phyloP scores from a whole-genome alignment of 2,113 vertebrate genomes.

The Bufo gargarizans region DNA sequence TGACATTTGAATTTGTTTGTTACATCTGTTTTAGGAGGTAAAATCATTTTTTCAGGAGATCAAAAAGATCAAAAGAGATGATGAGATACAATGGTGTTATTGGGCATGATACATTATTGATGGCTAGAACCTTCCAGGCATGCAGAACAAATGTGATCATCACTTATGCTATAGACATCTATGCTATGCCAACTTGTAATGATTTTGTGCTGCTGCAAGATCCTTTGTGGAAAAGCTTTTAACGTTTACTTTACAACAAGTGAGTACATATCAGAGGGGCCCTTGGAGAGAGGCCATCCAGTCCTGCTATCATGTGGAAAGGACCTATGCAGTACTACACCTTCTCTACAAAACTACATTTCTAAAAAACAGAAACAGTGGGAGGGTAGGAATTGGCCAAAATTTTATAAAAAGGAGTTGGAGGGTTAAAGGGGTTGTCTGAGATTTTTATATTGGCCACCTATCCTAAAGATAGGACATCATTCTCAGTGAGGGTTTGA shows the following conservation, averaged over 20 bases:
- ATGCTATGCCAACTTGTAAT: slow-evolving; percentile 26
- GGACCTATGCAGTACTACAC: too few relatives aligned
- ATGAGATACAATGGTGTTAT: slow-evolving; percentile 47
- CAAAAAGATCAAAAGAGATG: slow-evolving; percentile 49
- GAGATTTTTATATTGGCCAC: too few relatives aligned
- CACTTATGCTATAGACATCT: slow-evolving; percentile 32
- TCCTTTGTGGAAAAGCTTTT: background rate
- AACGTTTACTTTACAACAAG: background rate
- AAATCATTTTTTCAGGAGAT: slow-evolving; percentile 42
- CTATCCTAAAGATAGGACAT: too few relatives aligned
- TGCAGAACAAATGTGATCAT: slow-evolving; percentile 27
- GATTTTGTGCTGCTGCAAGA: slow-evolving; percentile 1
- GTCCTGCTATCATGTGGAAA: too few relatives aligned
- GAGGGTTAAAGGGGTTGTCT: too few relatives aligned
- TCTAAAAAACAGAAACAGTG: too few relatives aligned
- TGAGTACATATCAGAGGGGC: background rate
- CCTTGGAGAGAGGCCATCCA: too few relatives aligned
- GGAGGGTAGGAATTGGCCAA: too few relatives aligned
- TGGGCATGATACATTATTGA: slow-evolving; percentile 49
- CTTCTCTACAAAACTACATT: too few relatives aligned
- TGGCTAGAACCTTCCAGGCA: slow-evolving; percentile 23
- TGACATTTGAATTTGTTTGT: slow-evolving; percentile 50
- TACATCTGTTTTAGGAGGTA: slow-evolving; percentile 46
- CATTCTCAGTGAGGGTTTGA: too few relatives aligned
- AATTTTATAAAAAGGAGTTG: too few relatives aligned